Evolutionary conservation across 2,797 vertebrate species (phyloP).

Genomic region (Cryptoprocta ferox): DNA sequence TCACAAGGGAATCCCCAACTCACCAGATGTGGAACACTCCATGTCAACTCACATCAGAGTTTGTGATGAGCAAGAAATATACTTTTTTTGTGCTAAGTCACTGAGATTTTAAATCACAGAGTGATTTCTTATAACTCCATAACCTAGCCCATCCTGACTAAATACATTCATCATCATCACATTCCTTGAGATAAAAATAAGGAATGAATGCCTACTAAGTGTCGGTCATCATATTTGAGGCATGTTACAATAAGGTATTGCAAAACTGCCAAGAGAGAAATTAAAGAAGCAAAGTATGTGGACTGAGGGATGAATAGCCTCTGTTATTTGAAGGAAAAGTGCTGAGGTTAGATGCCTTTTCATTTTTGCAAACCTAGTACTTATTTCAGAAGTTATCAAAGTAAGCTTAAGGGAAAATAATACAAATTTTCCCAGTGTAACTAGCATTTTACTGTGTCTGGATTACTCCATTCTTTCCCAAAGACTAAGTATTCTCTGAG

Average conservation of each 20-base stretch:
- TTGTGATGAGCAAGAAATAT: not conserved
- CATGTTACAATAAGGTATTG: not conserved
- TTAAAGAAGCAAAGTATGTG: not conserved
- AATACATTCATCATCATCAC: not conserved
- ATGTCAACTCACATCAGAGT: not conserved
- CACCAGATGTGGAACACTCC: not conserved
- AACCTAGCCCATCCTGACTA: not conserved
- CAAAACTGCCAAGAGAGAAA: not conserved
- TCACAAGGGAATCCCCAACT: not conserved
- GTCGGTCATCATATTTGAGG: not conserved
- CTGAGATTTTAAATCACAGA: not conserved
- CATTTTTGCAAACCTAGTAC: not conserved
- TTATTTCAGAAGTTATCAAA: slow-evolving; percentile 10
- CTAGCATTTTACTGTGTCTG: not conserved
- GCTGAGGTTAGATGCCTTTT: not conserved
- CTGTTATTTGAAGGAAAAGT: not conserved
- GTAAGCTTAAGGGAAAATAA: not conserved
- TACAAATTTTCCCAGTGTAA: not conserved
- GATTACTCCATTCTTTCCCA: not conserved
- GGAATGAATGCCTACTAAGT: not conserved
- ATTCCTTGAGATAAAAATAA: not conserved
- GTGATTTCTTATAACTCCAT: not conserved
- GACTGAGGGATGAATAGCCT: not conserved
- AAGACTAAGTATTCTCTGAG: not conserved
- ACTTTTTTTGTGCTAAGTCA: not conserved